Evolutionary conservation across 92 coral and sea anemone species (phyloP).

Genomic region (Epizoanthus scotinus): DNA sequence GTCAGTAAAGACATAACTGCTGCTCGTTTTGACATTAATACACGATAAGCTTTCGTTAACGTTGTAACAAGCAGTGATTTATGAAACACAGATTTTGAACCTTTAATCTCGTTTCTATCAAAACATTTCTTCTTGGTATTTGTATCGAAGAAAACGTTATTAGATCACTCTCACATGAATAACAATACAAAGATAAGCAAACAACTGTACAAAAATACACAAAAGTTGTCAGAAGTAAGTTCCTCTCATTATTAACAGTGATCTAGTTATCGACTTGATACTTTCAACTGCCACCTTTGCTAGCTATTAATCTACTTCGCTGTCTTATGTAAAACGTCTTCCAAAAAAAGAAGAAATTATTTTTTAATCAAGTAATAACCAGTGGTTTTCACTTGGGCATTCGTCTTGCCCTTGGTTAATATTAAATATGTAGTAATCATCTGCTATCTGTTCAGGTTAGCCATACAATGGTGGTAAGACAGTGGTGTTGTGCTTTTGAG

Average conservation of each 20-base stretch:
- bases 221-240: neutral
- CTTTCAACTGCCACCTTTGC: too few species aligned
- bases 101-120: neutral
- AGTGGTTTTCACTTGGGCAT: too few species aligned
- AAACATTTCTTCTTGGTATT: neutral
- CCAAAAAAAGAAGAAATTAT: too few species aligned
- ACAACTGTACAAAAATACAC: constrained; percentile 19
- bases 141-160: constrained; percentile 7
- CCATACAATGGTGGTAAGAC: too few species aligned
- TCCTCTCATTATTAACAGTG: neutral
- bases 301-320: too few species aligned
- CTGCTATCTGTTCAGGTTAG: too few species aligned
- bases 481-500: too few species aligned
- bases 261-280: neutral
- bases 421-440: too few species aligned
- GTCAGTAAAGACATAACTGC: constrained; percentile 21
- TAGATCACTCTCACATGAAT: constrained; percentile 9
- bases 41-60: neutral
- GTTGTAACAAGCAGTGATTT: constrained; percentile 12
- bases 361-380: too few species aligned
- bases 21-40: constrained; percentile 22
- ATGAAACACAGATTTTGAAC: neutral
- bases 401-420: too few species aligned
- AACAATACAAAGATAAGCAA: constrained; percentile 18
- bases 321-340: too few species aligned